These are phyloP conservation scores for Melanotaenia trifasciata DNA, from an alignment of 2,797 vertebrate species.

Conservation along the genomic window DNA sequence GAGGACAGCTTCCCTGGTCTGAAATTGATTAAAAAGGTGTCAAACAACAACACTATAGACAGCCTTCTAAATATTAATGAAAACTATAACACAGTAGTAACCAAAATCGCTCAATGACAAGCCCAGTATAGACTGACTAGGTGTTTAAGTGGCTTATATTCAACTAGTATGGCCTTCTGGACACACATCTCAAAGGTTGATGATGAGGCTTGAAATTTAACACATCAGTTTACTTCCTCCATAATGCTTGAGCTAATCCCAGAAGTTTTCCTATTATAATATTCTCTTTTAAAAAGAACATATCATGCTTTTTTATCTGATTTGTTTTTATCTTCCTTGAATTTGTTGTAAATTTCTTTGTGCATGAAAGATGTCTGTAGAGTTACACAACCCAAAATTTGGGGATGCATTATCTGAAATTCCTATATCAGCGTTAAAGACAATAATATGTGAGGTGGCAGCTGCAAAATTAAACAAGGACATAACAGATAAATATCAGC, in stretches of 20 bases:
- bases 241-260: neutral
- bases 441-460: too few relatives aligned
- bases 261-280: too few relatives aligned
- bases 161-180: neutral
- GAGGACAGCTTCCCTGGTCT: conserved; percentile 34
- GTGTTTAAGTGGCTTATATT: neutral
- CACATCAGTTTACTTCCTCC: neutral
- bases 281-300: too few relatives aligned
- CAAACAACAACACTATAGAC: conserved; percentile 21
- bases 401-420: too few relatives aligned
- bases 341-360: too few relatives aligned
- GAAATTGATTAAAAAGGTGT: conserved; percentile 20
- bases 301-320: too few relatives aligned
- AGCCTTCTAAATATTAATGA: conserved; percentile 41
- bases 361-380: too few relatives aligned
- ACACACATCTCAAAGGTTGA: neutral
- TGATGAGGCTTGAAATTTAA: neutral
- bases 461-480: too few relatives aligned
- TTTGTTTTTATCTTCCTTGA: too few relatives aligned
- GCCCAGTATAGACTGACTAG: neutral
- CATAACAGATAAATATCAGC: too few relatives aligned
- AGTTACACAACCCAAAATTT: too few relatives aligned
- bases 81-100: neutral
- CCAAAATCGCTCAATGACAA: neutral
- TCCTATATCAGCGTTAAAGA: too few relatives aligned